Conservation (phyloP, 2,888 invertebrate species). For the Dyspetes luteomarginatus region DNA sequence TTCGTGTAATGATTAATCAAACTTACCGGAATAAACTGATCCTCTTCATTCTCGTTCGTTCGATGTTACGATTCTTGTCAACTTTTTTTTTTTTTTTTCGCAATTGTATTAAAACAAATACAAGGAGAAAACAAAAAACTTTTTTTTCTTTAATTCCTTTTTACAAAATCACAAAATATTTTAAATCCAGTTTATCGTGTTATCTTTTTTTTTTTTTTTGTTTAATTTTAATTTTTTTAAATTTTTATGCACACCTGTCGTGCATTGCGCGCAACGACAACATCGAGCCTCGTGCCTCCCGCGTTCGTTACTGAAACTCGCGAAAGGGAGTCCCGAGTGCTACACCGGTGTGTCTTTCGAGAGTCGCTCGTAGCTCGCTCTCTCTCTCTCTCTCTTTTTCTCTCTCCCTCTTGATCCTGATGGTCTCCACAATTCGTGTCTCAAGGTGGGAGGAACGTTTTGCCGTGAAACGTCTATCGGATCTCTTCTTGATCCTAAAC, state of each 20-base stretch:
- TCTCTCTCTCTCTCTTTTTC: constrained; percentile 25
- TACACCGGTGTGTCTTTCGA: constrained; percentile 31
- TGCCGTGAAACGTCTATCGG: constrained; percentile 52
- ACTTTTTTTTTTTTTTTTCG: constrained; percentile 26
- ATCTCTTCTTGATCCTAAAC: constrained; percentile 30
- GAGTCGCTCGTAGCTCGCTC: neutral
- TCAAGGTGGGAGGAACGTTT: constrained; percentile 58
- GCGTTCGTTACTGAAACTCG: constrained; percentile 72
- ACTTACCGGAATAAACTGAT: constrained; percentile 74
- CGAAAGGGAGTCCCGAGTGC: constrained; percentile 59
- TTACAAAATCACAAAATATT: neutral
- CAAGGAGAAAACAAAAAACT: neutral
- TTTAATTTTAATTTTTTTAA: neutral
- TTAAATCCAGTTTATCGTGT: neutral
- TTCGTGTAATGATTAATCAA: neutral
- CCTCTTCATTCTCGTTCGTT: constrained; percentile 75
- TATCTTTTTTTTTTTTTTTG: neutral
- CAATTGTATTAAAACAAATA: constrained; percentile 17
- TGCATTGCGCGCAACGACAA: constrained; percentile 70
- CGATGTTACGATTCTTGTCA: constrained; percentile 42
- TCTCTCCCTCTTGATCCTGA: constrained; percentile 63
- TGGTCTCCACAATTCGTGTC: constrained; percentile 38
- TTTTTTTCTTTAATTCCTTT: constrained; percentile 13
- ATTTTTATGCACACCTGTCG: constrained; percentile 69
- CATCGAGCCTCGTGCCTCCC: constrained; percentile 72